Percentiles rank a stretch among this genome's conserved stretches.
Evolutionary conservation across 2,888 invertebrate genomes (phyloP).

Genomic region (Dryocosmus kuriphilus): DNA sequence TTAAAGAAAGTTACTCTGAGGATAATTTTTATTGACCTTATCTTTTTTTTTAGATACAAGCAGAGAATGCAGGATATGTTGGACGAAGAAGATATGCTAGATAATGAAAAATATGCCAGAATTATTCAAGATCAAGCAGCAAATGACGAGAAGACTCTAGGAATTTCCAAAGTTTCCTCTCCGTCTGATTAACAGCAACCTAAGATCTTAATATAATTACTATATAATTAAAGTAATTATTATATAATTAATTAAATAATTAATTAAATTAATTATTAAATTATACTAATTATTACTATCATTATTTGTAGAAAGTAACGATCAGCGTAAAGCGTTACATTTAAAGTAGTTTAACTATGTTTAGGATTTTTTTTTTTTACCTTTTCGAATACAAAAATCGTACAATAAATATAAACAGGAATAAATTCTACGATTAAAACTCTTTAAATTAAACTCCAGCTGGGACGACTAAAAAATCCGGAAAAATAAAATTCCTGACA

Average conservation of each 20-base stretch:
- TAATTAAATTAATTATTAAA: too few relatives aligned
- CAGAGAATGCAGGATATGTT: conserved; percentile 87
- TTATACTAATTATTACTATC: too few relatives aligned
- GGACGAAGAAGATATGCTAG: conserved; percentile 84
- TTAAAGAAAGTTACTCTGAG: not conserved
- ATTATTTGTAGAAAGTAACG: too few relatives aligned
- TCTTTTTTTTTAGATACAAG: conserved; percentile 86
- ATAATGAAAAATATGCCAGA: conserved; percentile 75
- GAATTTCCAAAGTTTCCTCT: conserved; percentile 58
- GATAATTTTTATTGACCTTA: not conserved
- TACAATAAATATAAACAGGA: not conserved
- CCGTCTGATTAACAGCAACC: not conserved
- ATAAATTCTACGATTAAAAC: not conserved
- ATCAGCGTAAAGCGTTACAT: not conserved
- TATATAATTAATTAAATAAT: too few relatives aligned
- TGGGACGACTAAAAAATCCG: too few relatives aligned
- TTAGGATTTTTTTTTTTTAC: not conserved
- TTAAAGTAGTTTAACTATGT: not conserved
- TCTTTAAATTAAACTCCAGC: not conserved
- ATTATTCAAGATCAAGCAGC: conserved; percentile 74
- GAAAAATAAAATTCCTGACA: too few relatives aligned
- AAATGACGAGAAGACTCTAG: conserved; percentile 73
- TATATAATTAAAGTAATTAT: too few relatives aligned
- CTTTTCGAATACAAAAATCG: not conserved
- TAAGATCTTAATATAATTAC: too few relatives aligned